Evolutionary conservation across 1,140 invertebrate species (phyloP).

Genomic region (Neotoxoptera formosana): DNA sequence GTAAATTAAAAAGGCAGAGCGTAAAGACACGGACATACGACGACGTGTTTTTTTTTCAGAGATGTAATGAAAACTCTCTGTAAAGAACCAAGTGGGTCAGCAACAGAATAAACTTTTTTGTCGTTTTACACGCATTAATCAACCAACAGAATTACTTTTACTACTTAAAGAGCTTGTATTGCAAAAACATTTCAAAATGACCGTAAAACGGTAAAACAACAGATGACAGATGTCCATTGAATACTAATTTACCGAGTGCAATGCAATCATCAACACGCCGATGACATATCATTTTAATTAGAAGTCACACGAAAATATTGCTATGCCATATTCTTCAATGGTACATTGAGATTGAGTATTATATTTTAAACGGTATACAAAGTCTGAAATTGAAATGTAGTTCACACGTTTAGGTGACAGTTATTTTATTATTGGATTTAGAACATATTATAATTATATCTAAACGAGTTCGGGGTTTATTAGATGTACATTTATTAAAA

Average conservation of each 20-base stretch:
- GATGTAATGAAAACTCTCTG: not conserved
- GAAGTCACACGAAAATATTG: not conserved
- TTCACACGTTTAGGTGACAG: not conserved
- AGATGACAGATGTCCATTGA: not conserved
- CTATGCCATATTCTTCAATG: not conserved
- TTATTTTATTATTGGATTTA: not conserved
- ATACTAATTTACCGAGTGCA: not conserved
- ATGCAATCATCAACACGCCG: not conserved
- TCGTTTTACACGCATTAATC: constrained; percentile 10
- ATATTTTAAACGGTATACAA: not conserved
- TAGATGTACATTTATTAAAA: not conserved
- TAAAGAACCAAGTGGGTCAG: not conserved
- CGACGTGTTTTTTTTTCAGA: constrained; percentile 1
- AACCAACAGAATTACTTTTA: not conserved
- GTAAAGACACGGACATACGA: not conserved
- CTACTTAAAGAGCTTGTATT: not conserved
- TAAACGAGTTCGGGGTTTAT: not conserved
- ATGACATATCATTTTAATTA: not conserved
- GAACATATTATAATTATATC: not conserved
- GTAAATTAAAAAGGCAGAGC: constrained; percentile 29
- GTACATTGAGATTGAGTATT: not conserved
- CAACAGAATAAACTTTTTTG: not conserved
- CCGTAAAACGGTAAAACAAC: not conserved
- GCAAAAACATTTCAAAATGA: not conserved
- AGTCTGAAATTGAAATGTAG: not conserved